Evolutionary conservation across 2,113 vertebrate genomes (phyloP).

Genomic region (Ursus arctos): DNA sequence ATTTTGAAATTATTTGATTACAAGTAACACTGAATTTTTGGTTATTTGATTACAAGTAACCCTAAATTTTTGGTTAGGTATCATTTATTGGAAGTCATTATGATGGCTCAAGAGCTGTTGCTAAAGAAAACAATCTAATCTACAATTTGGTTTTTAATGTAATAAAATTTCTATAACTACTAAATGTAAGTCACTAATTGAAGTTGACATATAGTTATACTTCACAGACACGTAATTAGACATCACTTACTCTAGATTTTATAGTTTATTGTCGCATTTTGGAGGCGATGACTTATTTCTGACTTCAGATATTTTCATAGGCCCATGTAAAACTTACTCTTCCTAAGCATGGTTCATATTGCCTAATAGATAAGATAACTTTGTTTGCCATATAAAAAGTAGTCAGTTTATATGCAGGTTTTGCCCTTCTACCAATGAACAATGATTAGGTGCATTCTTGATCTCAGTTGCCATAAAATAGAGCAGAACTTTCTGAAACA

Average conservation of each 20-base stretch:
- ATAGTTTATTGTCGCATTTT: not conserved
- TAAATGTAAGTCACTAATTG: not conserved
- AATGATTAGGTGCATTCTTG: not conserved
- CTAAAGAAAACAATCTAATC: not conserved
- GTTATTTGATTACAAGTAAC: not conserved
- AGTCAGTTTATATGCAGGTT: not conserved
- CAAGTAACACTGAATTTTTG: not conserved
- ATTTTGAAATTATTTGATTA: conserved; percentile 25
- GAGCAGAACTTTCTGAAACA: not conserved
- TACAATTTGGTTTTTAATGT: conserved; percentile 1
- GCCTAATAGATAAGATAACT: not conserved
- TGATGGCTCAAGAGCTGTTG: not conserved
- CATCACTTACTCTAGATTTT: conserved; percentile 20
- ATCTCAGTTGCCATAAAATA: not conserved
- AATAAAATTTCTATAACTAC: conserved; percentile 4
- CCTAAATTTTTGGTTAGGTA: not conserved
- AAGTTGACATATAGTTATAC: not conserved
- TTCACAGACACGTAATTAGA: not conserved
- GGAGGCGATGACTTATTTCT: not conserved
- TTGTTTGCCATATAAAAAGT: not conserved
- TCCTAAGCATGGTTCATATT: not conserved
- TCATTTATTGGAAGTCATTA: conserved; percentile 10
- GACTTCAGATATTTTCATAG: not conserved
- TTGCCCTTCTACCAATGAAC: not conserved
- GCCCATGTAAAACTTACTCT: not conserved